A percentile compares a stretch with the other conserved stretches of the same genome.
These are phyloP conservation scores for Protobothrops flavoviridis DNA, from an alignment of 2,113 vertebrate genomes.

Conservation along the genomic window DNA sequence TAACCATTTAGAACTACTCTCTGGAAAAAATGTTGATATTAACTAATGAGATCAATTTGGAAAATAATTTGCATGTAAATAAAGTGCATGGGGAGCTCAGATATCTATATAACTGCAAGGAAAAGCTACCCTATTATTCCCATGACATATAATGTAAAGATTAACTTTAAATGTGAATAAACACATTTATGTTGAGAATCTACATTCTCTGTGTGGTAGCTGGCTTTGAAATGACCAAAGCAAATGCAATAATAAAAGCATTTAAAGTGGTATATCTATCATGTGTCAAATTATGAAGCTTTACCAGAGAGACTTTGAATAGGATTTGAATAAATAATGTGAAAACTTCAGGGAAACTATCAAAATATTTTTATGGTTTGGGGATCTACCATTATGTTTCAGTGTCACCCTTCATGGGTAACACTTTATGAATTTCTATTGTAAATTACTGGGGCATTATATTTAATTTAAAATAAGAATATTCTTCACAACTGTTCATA, in stretches of 20 bases:
- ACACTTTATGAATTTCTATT: background rate
- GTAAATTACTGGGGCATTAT: background rate
- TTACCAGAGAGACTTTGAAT: background rate
- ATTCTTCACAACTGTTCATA: background rate
- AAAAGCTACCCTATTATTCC: conserved; percentile 45
- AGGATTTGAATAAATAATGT: background rate
- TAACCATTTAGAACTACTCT: background rate
- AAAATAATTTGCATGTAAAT: background rate
- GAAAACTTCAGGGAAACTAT: background rate
- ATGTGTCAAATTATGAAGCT: background rate
- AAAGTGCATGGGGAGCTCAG: background rate
- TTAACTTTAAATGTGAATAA: conserved; percentile 32
- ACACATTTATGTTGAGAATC: conserved; percentile 50
- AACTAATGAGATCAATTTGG: background rate
- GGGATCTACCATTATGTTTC: background rate
- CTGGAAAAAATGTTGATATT: background rate
- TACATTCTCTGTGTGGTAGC: conserved; percentile 30
- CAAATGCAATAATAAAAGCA: conserved; percentile 24
- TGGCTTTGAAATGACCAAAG: conserved; percentile 35
- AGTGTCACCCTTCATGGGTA: background rate
- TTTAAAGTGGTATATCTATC: background rate
- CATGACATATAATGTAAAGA: conserved; percentile 53
- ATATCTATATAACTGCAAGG: conserved; percentile 40
- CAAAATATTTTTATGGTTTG: background rate
- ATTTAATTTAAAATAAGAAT: conserved; percentile 6